A percentile compares a stretch with the other conserved stretches of the same genome.
These are phyloP conservation scores for Peromyscus attwateri DNA, from an alignment of 2,797 vertebrate genomes.

Conservation along the genomic window DNA sequence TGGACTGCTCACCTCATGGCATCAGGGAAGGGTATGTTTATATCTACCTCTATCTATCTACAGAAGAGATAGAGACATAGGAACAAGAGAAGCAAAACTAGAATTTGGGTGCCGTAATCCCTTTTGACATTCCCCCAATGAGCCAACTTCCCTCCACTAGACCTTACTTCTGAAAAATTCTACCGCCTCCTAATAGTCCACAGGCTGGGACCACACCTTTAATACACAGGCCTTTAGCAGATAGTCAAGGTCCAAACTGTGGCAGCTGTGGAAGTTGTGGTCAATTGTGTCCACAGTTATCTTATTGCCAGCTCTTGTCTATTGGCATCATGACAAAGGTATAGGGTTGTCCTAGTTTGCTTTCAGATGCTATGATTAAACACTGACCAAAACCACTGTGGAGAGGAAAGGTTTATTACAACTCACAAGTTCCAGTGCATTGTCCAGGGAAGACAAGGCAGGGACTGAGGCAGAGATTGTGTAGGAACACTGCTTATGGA, in stretches of 20 bases:
- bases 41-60: not conserved
- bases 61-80: not conserved
- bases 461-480: not conserved
- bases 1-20: not conserved
- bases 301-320: not conserved
- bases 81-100: not conserved
- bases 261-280: not conserved
- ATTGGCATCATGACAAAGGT: not conserved
- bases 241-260: not conserved
- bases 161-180: not conserved
- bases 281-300: not conserved
- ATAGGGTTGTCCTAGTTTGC: not conserved
- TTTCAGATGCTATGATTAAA: not conserved
- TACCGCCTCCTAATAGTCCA: not conserved
- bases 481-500: no score
- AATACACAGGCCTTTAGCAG: not conserved
- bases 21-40: not conserved
- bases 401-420: not conserved
- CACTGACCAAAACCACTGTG: not conserved
- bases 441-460: not conserved
- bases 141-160: not conserved
- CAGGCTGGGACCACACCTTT: not conserved
- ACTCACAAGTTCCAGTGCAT: not conserved
- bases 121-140: not conserved
- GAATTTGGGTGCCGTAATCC: not conserved